Evolutionary conservation across 2,888 invertebrate genomes (phyloP).

Genomic region (Ochropleura plecta): DNA sequence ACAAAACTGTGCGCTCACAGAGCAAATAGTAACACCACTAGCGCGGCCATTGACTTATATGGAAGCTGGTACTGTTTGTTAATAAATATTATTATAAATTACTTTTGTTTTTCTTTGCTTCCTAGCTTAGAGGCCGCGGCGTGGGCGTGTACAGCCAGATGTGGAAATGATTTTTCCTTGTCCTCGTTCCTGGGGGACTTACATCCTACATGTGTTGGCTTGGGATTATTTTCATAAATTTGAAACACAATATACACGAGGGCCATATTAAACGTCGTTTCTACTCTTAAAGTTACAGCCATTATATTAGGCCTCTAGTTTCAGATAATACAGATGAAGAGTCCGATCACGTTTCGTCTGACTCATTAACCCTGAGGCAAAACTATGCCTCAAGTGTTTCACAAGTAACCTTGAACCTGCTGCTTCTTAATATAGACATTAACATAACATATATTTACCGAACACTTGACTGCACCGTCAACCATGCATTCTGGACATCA

Average conservation of each 20-base stretch:
- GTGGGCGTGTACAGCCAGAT: neutral
- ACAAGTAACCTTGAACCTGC: neutral
- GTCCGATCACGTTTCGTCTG: neutral
- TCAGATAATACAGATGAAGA: neutral
- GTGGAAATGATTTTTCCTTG: neutral
- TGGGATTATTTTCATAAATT: conserved; percentile 9
- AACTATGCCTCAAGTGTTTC: neutral
- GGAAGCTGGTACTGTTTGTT: neutral
- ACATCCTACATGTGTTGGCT: neutral
- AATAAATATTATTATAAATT: neutral
- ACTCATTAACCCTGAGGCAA: neutral
- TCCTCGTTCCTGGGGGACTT: conserved; percentile 1
- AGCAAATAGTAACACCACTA: neutral
- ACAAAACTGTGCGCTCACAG: conserved; percentile 1
- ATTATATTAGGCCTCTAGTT: neutral
- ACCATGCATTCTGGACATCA: no score
- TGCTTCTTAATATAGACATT: neutral
- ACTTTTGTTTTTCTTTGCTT: conserved; percentile 1
- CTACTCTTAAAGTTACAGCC: neutral
- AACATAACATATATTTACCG: neutral
- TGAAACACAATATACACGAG: neutral
- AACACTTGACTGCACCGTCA: no score
- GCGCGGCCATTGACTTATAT: conserved; percentile 5
- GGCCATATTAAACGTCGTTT: neutral
- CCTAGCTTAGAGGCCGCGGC: neutral